Percentiles rank a stretch among this genome's conserved stretches.
Evolutionary conservation across 2,113 vertebrate species (phyloP).

Genomic region (Lontra canadensis): DNA sequence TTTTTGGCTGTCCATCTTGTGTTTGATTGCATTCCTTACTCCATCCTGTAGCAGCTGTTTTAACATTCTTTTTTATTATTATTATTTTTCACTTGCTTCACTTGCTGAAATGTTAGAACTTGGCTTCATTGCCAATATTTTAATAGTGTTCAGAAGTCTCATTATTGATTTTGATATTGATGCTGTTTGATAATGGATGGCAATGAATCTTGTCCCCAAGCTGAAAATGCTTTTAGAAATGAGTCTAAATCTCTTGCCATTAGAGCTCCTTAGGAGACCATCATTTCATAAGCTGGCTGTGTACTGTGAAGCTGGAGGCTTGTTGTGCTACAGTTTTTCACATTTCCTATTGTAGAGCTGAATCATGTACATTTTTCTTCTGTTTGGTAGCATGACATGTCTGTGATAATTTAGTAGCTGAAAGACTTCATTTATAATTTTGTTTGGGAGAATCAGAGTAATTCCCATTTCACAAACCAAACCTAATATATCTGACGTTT

Average conservation of each 20-base stretch:
- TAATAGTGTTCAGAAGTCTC: slow-evolving; percentile 50
- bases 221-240: slow-evolving; percentile 60
- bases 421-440: neutral
- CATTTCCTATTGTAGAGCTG: neutral
- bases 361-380: slow-evolving; percentile 5
- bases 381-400: neutral
- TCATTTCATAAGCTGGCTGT: neutral
- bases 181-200: slow-evolving; percentile 52
- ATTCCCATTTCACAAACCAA: neutral
- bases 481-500: neutral
- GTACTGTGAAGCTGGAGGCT: neutral
- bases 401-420: slow-evolving; percentile 2
- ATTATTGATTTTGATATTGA: slow-evolving; percentile 65
- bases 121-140: slow-evolving; percentile 41
- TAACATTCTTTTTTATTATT: neutral
- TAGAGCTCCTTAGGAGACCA: neutral
- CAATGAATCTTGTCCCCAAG: slow-evolving; percentile 45
- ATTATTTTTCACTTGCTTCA: slow-evolving; percentile 44
- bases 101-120: slow-evolving; percentile 34
- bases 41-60: slow-evolving; percentile 32
- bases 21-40: neutral
- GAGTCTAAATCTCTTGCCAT: slow-evolving; percentile 36
- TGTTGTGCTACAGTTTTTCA: neutral
- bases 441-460: neutral
- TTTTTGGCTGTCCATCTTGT: slow-evolving; percentile 43